Percentiles rank a stretch among this genome's conserved stretches.
phyloP scores from a whole-genome alignment of 2,888 invertebrate species.

The Agonopterix subpropinquella region DNA sequence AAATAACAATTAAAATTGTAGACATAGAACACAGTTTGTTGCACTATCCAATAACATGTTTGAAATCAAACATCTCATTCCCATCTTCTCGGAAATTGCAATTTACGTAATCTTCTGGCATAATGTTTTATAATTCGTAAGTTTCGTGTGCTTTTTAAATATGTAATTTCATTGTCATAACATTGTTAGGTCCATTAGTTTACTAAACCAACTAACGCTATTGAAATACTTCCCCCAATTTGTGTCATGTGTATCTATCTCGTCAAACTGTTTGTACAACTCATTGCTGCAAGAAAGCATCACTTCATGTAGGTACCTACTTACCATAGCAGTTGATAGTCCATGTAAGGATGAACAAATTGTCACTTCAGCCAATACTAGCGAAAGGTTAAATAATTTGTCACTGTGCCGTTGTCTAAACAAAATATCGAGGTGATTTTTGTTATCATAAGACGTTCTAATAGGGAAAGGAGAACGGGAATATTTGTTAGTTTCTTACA shows the following conservation, averaged over 20 bases:
- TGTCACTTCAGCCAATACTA: slow-evolving; percentile 11
- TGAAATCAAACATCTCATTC: too few species aligned
- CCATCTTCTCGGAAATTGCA: too few species aligned
- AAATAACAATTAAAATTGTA: too few species aligned
- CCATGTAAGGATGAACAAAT: slow-evolving; percentile 28
- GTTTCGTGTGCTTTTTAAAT: too few species aligned
- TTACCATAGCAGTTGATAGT: slow-evolving; percentile 14
- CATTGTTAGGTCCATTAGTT: too few species aligned
- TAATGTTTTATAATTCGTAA: too few species aligned
- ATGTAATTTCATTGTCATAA: too few species aligned
- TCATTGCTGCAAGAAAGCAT: slow-evolving; percentile 32
- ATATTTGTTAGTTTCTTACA: too few species aligned
- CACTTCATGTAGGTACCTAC: background rate
- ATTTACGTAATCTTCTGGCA: too few species aligned
- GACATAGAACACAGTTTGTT: too few species aligned
- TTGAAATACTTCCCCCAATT: slow-evolving; percentile 3
- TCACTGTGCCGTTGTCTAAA: slow-evolving; percentile 24
- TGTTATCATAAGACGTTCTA: slow-evolving; percentile 24
- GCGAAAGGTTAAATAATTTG: slow-evolving; percentile 12
- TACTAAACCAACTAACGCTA: too few species aligned
- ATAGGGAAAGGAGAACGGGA: background rate
- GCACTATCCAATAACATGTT: too few species aligned
- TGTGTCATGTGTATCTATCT: slow-evolving; percentile 20
- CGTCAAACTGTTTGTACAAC: slow-evolving; percentile 14
- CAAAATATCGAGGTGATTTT: slow-evolving; percentile 27